phyloP scores from a whole-genome alignment of 1,140 invertebrate genomes.

The Camponotus vicinus region DNA sequence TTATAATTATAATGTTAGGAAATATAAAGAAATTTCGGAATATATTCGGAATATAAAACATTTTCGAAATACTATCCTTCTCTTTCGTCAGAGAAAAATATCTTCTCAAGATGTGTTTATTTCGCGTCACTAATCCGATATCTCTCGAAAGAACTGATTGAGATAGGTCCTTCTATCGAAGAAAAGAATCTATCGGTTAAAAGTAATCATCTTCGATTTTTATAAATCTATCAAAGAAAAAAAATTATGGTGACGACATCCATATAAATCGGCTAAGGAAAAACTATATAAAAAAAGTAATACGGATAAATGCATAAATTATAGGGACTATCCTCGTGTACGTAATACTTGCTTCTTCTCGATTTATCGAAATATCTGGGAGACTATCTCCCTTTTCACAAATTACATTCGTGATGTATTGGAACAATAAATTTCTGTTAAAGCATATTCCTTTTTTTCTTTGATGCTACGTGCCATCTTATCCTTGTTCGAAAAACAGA shows the following conservation, averaged over 20 bases:
- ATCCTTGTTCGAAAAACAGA: background rate
- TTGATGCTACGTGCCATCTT: background rate
- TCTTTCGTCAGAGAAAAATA: background rate
- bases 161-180: background rate
- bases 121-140: background rate
- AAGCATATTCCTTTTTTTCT: conserved; percentile 28
- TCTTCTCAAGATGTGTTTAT: conserved; percentile 1
- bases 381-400: conserved; percentile 57
- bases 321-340: conserved; percentile 50
- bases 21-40: background rate
- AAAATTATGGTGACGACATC: background rate
- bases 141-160: background rate
- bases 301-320: background rate
- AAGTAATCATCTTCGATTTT: background rate
- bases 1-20: background rate
- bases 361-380: conserved; percentile 46
- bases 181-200: background rate
- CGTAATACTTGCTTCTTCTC: conserved; percentile 43
- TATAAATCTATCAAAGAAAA: background rate
- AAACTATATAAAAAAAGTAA: background rate
- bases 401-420: conserved; percentile 72
- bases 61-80: background rate
- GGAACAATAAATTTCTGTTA: conserved; percentile 77
- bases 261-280: conserved; percentile 17
- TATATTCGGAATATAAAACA: background rate